Conservation (phyloP, 1,140 invertebrate genomes). For the Spodoptera litura region DNA sequence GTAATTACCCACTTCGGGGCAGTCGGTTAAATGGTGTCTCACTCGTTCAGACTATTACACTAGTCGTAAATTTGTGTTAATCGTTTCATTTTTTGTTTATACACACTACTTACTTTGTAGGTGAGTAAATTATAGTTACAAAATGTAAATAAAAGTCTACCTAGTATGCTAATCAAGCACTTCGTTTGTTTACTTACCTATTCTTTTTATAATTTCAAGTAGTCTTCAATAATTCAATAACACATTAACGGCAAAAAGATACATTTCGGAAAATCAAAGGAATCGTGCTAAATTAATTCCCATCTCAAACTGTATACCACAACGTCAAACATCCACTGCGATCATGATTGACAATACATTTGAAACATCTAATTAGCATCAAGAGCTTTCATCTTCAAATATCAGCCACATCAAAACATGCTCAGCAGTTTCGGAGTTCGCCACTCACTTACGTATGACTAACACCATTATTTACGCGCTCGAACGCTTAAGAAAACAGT, state of each 20-base stretch:
- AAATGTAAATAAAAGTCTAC: too few species aligned
- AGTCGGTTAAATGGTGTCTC: constrained; percentile 61
- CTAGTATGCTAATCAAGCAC: too few species aligned
- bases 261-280: too few species aligned
- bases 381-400: constrained; percentile 15
- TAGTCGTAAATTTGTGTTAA: constrained; percentile 39
- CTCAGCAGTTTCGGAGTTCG: constrained; percentile 20
- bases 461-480: constrained; percentile 29
- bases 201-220: too few species aligned
- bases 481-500: constrained; percentile 40
- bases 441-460: constrained; percentile 39
- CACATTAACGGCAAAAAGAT: too few species aligned
- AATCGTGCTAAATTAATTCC: too few species aligned
- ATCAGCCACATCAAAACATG: constrained; percentile 11
- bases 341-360: background rate
- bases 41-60: constrained; percentile 37
- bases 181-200: too few species aligned
- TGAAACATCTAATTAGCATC: background rate
- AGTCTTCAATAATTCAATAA: too few species aligned
- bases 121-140: too few species aligned
- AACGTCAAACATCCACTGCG: too few species aligned
- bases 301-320: too few species aligned
- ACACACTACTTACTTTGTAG: background rate
- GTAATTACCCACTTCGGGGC: constrained; percentile 79
- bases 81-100: constrained; percentile 44